Evolutionary conservation across 2,888 invertebrate genomes (phyloP).

Genomic region (Oligia strigilis): DNA sequence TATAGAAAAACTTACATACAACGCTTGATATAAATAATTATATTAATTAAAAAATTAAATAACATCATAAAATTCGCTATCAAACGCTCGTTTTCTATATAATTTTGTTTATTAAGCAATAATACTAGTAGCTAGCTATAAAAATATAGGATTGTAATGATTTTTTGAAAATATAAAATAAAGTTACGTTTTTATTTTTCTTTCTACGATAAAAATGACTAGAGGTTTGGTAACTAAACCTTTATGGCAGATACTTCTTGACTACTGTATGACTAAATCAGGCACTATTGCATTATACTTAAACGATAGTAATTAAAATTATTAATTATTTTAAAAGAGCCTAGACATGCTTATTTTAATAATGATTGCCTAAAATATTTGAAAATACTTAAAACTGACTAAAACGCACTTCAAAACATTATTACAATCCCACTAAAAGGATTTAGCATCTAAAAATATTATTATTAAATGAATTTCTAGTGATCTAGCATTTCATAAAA

Average conservation of each 20-base stretch:
- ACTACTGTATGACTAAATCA: conserved; percentile 26
- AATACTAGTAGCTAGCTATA: conserved; percentile 71
- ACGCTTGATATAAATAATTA: conserved; percentile 78
- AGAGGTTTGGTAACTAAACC: conserved; percentile 33
- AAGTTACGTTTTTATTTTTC: background rate
- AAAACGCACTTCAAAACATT: conserved; percentile 57
- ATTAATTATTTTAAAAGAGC: conserved; percentile 5
- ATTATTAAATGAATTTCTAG: conserved; percentile 66
- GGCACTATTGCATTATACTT: conserved; percentile 25
- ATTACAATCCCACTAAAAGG: conserved; percentile 60
- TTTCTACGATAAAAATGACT: conserved; percentile 36
- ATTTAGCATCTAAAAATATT: conserved; percentile 65
- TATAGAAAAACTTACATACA: conserved; percentile 73
- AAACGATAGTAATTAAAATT: background rate
- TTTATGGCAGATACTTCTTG: conserved; percentile 19
- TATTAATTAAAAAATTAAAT: conserved; percentile 74
- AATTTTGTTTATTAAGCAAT: conserved; percentile 76
- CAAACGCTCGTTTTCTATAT: conserved; percentile 78
- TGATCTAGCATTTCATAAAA: conserved; percentile 74
- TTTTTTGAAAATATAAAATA: conserved; percentile 38
- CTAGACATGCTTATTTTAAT: background rate
- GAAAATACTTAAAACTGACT: background rate
- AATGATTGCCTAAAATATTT: conserved; percentile 13
- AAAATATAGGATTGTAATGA: conserved; percentile 72
- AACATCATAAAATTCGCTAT: conserved; percentile 82